Conservation (phyloP, 1,140 invertebrate genomes). For the Hyles euphorbiae region DNA sequence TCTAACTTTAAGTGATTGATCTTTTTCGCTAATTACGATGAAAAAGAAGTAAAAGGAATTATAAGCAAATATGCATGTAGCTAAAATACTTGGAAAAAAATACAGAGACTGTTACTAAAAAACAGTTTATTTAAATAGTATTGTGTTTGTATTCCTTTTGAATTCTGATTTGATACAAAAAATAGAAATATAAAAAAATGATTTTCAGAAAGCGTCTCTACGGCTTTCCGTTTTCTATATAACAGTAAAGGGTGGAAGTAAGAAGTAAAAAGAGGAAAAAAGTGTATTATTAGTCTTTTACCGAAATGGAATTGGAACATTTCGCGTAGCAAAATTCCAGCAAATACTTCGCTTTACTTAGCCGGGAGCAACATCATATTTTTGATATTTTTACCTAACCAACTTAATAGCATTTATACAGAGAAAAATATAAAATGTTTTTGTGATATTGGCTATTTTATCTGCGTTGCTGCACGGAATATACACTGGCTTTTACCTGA, state of each 20-base stretch:
- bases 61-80: neutral
- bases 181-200: neutral
- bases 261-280: constrained; percentile 72
- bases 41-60: too few species aligned
- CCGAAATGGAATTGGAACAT: constrained; percentile 75
- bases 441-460: constrained; percentile 33
- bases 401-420: constrained; percentile 58
- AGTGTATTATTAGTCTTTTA: constrained; percentile 74
- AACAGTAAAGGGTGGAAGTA: constrained; percentile 72
- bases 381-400: constrained; percentile 56
- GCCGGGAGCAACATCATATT: constrained; percentile 63
- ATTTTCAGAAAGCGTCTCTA: constrained; percentile 34
- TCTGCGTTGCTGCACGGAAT: constrained; percentile 13
- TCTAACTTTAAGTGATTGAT: too few species aligned
- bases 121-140: too few species aligned
- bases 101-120: too few species aligned
- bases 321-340: constrained; percentile 65
- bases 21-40: too few species aligned
- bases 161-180: too few species aligned
- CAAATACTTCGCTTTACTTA: constrained; percentile 71
- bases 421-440: constrained; percentile 44
- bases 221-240: constrained; percentile 48
- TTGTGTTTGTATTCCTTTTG: too few species aligned
- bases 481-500: neutral
- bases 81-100: neutral